These are phyloP conservation scores for Hydropotes inermis DNA, from an alignment of 2,113 vertebrate genomes.

Conservation along the genomic window DNA sequence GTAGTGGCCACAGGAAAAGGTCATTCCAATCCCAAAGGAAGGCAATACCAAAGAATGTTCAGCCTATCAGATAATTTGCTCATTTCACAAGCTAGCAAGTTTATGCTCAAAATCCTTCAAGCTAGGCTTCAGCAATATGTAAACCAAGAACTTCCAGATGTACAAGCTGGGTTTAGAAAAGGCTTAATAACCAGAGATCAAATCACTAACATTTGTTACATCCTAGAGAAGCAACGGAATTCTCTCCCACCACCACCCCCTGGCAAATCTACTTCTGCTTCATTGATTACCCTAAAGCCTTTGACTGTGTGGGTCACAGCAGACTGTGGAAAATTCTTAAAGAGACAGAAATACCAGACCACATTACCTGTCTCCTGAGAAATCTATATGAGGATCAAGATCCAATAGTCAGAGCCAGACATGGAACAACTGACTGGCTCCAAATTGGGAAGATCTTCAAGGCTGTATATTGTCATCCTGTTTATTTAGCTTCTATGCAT, in stretches of 20 bases:
- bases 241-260: rapidly evolving
- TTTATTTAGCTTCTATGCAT: not conserved
- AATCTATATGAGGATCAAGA: not conserved
- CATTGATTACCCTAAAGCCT: not conserved
- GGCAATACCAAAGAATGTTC: not conserved
- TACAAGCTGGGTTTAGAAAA: not conserved
- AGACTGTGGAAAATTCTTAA: not conserved
- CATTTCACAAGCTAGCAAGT: not conserved
- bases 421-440: not conserved
- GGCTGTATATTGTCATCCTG: not conserved
- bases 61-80: not conserved
- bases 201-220: not conserved
- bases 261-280: not conserved
- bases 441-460: not conserved
- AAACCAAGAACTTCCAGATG: not conserved
- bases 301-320: not conserved
- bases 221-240: not conserved
- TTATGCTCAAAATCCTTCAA: not conserved
- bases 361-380: not conserved
- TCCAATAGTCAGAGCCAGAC: not conserved
- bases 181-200: not conserved
- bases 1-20: not conserved
- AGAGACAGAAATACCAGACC: not conserved
- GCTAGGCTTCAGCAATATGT: not conserved
- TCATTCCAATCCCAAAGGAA: not conserved